phyloP scores from a whole-genome alignment of 2,888 invertebrate genomes.

The Charanyca ferruginea region DNA sequence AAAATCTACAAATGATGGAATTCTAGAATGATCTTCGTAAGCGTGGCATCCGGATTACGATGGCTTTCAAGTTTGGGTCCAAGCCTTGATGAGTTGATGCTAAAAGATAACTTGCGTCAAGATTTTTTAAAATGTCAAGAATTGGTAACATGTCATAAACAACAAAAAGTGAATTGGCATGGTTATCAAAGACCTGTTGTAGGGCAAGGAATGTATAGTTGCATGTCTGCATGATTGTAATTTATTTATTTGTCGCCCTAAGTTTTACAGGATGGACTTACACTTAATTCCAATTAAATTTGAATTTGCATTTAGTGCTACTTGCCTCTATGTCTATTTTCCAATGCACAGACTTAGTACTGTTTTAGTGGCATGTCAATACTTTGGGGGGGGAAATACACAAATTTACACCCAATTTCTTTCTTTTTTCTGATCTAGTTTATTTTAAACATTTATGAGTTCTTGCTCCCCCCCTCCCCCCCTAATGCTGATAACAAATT shows the following conservation, averaged over 20 bases:
- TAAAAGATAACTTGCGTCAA: slow-evolving; percentile 8
- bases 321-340: background rate
- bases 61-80: slow-evolving; percentile 2
- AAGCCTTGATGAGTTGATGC: slow-evolving; percentile 42
- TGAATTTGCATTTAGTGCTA: background rate
- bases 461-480: no score
- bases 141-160: background rate
- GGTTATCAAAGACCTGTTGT: background rate
- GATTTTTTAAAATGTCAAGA: background rate
- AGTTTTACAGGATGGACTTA: background rate
- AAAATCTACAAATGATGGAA: background rate
- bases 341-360: background rate
- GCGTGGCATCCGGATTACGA: slow-evolving; percentile 46
- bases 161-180: background rate
- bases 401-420: no score
- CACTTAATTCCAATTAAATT: background rate
- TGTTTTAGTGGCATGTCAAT: background rate
- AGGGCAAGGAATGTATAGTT: background rate
- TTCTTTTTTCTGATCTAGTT: no score
- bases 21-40: slow-evolving; percentile 56
- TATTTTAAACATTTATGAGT: no score
- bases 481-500: no score
- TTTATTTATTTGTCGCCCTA: background rate
- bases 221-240: background rate
- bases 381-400: no score